These are phyloP conservation scores for Cygnus atratus DNA, from an alignment of 2,113 vertebrate genomes.

Conservation along the genomic window DNA sequence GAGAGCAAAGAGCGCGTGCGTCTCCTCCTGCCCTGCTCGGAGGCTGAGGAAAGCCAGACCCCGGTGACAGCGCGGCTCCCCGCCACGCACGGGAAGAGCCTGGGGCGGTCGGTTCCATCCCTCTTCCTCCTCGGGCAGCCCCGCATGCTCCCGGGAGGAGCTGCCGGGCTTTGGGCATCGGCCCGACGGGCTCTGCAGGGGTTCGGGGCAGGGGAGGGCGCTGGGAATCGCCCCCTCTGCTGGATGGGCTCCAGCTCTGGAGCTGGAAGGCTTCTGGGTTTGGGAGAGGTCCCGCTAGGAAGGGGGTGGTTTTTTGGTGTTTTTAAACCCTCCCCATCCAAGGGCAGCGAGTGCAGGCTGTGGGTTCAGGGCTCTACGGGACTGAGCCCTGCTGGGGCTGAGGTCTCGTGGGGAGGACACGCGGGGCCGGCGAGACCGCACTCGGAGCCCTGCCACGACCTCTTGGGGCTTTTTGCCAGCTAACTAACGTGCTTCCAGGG, in stretches of 20 bases:
- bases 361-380: accelerated
- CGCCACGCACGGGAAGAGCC: not conserved
- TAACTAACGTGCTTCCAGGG: not conserved
- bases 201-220: no score
- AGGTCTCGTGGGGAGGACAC: accelerated
- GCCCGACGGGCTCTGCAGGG: no score
- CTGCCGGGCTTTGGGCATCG: no score
- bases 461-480: accelerated
- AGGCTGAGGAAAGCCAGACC: not conserved
- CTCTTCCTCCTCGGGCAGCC: not conserved
- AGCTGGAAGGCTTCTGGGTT: not conserved
- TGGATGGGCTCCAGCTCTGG: not conserved
- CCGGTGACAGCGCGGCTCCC: not conserved
- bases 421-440: not conserved
- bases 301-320: no score
- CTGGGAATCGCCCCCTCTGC: no score
- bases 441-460: not conserved
- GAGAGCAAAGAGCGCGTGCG: not conserved
- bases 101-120: not conserved
- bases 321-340: not conserved
- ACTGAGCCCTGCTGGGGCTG: no score
- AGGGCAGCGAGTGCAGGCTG: no score
- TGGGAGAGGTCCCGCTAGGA: not conserved
- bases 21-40: not conserved
- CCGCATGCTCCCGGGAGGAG: not conserved